These are phyloP conservation scores for Lochmaea capreae DNA, from an alignment of 2,888 invertebrate species.

Conservation along the genomic window DNA sequence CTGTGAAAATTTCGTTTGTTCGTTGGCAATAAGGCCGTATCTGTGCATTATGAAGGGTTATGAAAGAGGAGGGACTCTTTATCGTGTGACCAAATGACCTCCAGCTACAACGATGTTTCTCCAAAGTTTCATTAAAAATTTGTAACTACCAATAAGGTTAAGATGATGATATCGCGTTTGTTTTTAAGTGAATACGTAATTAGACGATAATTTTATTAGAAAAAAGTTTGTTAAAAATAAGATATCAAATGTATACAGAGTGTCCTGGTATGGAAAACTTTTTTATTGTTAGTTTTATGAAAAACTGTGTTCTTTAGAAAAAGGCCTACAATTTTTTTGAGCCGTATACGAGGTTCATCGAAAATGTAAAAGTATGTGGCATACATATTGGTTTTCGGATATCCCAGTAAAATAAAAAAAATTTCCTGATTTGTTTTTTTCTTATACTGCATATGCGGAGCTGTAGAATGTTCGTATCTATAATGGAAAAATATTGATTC, in stretches of 20 bases:
- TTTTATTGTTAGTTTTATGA: too few relatives aligned
- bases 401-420: too few relatives aligned
- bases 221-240: not conserved
- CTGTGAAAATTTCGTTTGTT: not conserved
- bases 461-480: too few relatives aligned
- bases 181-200: not conserved
- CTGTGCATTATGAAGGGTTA: constrained; percentile 2
- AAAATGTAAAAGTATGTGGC: too few relatives aligned
- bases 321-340: too few relatives aligned
- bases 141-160: constrained; percentile 29
- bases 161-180: constrained; percentile 6
- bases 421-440: too few relatives aligned
- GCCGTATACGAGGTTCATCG: too few relatives aligned
- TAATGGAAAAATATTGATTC: too few relatives aligned
- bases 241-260: not conserved
- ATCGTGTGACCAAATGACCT: constrained; percentile 20
- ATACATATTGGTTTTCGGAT: too few relatives aligned
- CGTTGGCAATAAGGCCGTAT: not conserved
- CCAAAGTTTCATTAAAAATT: constrained; percentile 29
- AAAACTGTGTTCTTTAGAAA: too few relatives aligned
- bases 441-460: too few relatives aligned
- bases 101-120: constrained; percentile 16
- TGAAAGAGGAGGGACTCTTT: constrained; percentile 16
- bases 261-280: not conserved
- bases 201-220: not conserved